Conservation (phyloP, 2,797 vertebrate species). For the Spinibarbus caldwelli region DNA sequence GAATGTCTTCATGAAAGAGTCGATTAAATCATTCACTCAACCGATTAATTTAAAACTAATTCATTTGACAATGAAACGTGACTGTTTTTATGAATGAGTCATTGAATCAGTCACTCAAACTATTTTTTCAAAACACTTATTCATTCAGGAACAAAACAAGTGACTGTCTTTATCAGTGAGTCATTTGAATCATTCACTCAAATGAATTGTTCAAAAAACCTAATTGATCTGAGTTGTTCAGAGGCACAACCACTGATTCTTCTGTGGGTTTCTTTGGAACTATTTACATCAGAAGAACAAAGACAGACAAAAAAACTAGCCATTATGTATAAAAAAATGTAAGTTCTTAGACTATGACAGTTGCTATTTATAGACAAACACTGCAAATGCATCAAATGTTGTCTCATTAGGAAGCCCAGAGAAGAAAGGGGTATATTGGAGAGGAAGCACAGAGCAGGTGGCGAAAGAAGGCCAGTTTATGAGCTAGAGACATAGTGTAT, state of each 20-base stretch:
- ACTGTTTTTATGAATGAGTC: too few species aligned
- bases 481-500: constrained; percentile 22
- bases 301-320: neutral
- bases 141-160: neutral
- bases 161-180: neutral
- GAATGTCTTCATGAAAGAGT: too few species aligned
- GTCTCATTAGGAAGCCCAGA: neutral
- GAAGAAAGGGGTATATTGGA: neutral
- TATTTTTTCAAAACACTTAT: too few species aligned
- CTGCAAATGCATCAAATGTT: neutral
- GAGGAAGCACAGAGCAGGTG: too few species aligned
- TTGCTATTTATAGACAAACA: constrained; percentile 8
- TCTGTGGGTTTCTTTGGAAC: too few species aligned
- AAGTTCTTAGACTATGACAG: neutral
- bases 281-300: neutral
- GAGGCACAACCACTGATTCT: too few species aligned
- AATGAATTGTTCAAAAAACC: neutral
- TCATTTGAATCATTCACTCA: neutral
- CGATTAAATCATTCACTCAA: too few species aligned
- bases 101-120: too few species aligned
- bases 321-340: neutral
- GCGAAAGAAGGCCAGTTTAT: constrained; percentile 18
- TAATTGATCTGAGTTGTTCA: neutral
- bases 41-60: too few species aligned
- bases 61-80: too few species aligned